Conservation (phyloP, 2,797 vertebrate species). For the Ambastaia sidthimunki region DNA sequence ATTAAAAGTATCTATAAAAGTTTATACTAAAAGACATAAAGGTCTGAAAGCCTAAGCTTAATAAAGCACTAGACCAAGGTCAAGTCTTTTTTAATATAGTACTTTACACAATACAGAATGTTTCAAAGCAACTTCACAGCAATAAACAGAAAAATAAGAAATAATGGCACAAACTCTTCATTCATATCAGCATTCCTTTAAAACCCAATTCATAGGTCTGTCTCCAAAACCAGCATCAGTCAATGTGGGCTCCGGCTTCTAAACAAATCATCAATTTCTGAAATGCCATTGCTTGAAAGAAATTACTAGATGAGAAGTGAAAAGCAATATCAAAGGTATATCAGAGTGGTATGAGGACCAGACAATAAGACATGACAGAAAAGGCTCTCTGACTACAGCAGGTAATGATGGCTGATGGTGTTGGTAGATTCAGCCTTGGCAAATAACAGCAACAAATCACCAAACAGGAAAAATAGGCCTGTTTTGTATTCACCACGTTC, state of each 20-base stretch:
- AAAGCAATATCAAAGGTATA: constrained; percentile 77
- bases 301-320: constrained; percentile 74
- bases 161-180: too few species aligned
- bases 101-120: too few species aligned
- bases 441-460: constrained; percentile 66
- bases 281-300: constrained; percentile 72
- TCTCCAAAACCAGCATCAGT: constrained; percentile 15
- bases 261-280: constrained; percentile 67
- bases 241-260: constrained; percentile 50
- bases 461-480: constrained; percentile 38
- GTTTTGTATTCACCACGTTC: constrained; percentile 50
- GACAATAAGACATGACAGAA: constrained; percentile 72
- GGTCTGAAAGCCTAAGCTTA: too few species aligned
- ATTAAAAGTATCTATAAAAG: too few species aligned
- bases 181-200: constrained; percentile 17
- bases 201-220: background rate
- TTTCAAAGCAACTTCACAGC: too few species aligned
- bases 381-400: constrained; percentile 62
- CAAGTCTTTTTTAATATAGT: too few species aligned
- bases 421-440: constrained; percentile 65
- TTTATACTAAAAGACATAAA: too few species aligned
- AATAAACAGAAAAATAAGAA: too few species aligned
- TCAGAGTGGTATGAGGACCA: constrained; percentile 68
- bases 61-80: too few species aligned
- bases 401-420: constrained; percentile 71